These are phyloP conservation scores for Chascanopsetta lugubris DNA, from an alignment of 2,113 vertebrate species.

Conservation along the genomic window DNA sequence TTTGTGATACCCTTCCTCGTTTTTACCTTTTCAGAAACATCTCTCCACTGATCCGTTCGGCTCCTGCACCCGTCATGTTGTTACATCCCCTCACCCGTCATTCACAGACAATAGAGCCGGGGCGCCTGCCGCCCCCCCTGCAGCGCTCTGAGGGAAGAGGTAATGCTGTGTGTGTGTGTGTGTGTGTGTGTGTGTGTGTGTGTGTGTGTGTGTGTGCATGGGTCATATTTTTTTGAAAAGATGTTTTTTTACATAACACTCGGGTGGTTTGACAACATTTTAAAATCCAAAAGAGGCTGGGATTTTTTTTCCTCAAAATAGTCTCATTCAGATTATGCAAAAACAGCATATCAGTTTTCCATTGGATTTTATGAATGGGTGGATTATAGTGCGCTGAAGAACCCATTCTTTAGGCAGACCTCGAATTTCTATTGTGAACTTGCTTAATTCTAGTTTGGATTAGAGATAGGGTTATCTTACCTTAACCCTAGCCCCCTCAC, in stretches of 20 bases:
- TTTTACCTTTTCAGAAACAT: conserved; percentile 50
- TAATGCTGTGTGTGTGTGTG: conserved; percentile 24
- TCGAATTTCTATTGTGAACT: too few species aligned
- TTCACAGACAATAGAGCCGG: conserved; percentile 41
- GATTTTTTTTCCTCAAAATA: too few species aligned
- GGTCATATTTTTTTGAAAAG: not conserved
- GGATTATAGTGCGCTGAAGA: too few species aligned
- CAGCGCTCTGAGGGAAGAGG: conserved; percentile 60
- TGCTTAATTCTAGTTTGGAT: too few species aligned
- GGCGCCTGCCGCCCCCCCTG: conserved; percentile 69
- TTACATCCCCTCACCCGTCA: conserved; percentile 66
- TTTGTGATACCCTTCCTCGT: conserved; percentile 5
- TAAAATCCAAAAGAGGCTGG: too few species aligned
- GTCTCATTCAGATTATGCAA: too few species aligned
- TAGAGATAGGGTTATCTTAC: too few species aligned
- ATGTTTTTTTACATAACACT: not conserved
- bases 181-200: conserved; percentile 32
- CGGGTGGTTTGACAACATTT: conserved; percentile 1
- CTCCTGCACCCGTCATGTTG: conserved; percentile 59
- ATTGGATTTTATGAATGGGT: too few species aligned
- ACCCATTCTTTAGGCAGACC: too few species aligned
- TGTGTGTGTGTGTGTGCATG: conserved; percentile 20
- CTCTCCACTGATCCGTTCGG: conserved; percentile 62
- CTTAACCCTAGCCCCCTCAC: too few species aligned
- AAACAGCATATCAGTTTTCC: too few species aligned